Base-by-base conservation (phyloP, 2,888 invertebrate genomes). In the Cheilosia impressa region DNA sequence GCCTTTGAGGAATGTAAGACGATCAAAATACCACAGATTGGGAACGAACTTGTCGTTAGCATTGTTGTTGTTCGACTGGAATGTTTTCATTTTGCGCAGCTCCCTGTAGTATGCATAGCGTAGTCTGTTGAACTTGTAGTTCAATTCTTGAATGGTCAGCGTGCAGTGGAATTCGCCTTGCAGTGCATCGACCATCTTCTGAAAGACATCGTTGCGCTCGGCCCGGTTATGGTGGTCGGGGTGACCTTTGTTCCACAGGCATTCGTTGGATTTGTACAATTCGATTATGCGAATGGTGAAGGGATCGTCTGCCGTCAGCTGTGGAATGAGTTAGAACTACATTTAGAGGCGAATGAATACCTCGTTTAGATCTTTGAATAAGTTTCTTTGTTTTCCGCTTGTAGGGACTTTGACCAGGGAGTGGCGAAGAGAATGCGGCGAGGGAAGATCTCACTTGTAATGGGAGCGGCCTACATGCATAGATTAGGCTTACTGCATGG, bases 191-290 rank as follows among this genome's bases (percentile, higher is more conserved):
- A 58, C 43, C 41, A 79, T 79, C 4, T 43, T 65, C 10, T 79
- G 72, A 15, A 65, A 79, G 10, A 79, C 47, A 7, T 79, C 79
- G n/a, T 41, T 79, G n/a, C 79, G 72, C 34, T 79, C 72, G 1
- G 63, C 65, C 1, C 79, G 71, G 34, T 79, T 79, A 19, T 79
- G 79, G 24, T 72, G 66, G 38, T 79, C 79, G 0, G 79, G 79
- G 13, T 79, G 79, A n/a, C 79, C 79, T 55, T 79, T 79, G 27
- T 41, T 60, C 79, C 79, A 79, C 9, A 79, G 65, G 22, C 79
- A 72, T 45, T 79, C 79, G 19, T 79, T 71, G 4, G 24, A 31
- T 43, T 65, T 72, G 45, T 79, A 79, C 1, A 79, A 24, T n/a
- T 65, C 71, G 13, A 79, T 79, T 41, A 79, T 65, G 27, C 72